phyloP scores from a whole-genome alignment of 2,113 vertebrate genomes.

The Spea multiplicata region DNA sequence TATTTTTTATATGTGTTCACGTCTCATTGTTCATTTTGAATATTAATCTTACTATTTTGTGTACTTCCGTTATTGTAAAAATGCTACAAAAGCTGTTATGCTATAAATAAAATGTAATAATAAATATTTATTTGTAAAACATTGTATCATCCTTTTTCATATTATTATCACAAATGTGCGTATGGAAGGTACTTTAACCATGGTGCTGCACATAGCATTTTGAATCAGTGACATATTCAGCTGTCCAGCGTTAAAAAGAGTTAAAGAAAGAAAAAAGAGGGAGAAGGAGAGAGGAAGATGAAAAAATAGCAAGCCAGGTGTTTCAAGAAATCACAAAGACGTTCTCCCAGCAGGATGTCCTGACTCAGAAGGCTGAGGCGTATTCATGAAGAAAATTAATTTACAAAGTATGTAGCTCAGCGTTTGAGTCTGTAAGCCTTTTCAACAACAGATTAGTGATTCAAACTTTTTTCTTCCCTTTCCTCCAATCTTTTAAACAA shows the following conservation, averaged over 20 bases:
- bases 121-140: too few species aligned
- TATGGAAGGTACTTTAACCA: too few species aligned
- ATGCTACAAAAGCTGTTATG: too few species aligned
- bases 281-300: slow-evolving; percentile 33
- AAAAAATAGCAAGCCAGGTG: slow-evolving; percentile 60
- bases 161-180: too few species aligned
- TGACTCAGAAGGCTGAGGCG: slow-evolving; percentile 62
- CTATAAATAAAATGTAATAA: too few species aligned
- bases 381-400: slow-evolving; percentile 74
- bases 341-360: slow-evolving; percentile 58
- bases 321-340: slow-evolving; percentile 63
- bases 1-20: too few species aligned
- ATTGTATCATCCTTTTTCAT: too few species aligned
- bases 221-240: too few species aligned
- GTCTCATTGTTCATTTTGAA: too few species aligned
- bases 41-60: too few species aligned
- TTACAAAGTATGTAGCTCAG: slow-evolving; percentile 69
- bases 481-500: slow-evolving; percentile 69
- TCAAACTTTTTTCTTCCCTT: slow-evolving; percentile 56
- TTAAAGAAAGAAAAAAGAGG: neutral
- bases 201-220: too few species aligned
- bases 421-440: slow-evolving; percentile 61
- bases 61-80: too few species aligned
- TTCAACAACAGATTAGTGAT: slow-evolving; percentile 72
- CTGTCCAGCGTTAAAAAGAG: neutral